These are phyloP conservation scores for Scleropages formosus DNA, from an alignment of 2,797 vertebrate species.

Conservation along the genomic window DNA sequence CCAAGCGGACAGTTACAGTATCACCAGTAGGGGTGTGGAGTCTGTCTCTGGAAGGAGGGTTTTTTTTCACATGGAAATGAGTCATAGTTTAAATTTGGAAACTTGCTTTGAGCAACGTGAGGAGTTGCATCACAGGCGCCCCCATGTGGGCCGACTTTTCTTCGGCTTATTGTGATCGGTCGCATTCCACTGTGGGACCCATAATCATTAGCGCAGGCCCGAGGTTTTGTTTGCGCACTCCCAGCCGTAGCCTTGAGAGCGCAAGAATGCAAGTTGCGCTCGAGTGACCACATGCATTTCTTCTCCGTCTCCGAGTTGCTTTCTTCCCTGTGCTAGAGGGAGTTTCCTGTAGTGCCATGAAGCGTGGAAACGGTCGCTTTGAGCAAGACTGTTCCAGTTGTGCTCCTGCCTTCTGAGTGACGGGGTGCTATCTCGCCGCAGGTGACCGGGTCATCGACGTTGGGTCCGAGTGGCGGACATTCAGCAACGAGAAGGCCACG, in stretches of 20 bases:
- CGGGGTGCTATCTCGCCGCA: conserved; percentile 49
- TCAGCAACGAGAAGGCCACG: conserved; percentile 96
- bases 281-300: background rate
- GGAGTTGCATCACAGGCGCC: conserved; percentile 14
- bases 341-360: background rate
- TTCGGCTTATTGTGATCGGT: conserved; percentile 4
- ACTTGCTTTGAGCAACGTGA: conserved; percentile 17
- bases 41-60: background rate
- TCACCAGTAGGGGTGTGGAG: background rate
- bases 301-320: background rate
- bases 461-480: conserved; percentile 98
- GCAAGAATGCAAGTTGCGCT: background rate
- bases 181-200: conserved; percentile 1
- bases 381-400: background rate
- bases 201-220: conserved; percentile 15
- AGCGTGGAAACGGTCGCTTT: background rate
- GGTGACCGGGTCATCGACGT: conserved; percentile 97
- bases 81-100: conserved; percentile 31
- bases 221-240: background rate
- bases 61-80: conserved; percentile 24
- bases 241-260: background rate
- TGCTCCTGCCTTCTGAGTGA: background rate
- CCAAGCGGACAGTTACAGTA: background rate
- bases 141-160: background rate
- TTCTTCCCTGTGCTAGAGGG: background rate